Conservation (phyloP, 2,888 invertebrate genomes). For the Busseola fusca region DNA sequence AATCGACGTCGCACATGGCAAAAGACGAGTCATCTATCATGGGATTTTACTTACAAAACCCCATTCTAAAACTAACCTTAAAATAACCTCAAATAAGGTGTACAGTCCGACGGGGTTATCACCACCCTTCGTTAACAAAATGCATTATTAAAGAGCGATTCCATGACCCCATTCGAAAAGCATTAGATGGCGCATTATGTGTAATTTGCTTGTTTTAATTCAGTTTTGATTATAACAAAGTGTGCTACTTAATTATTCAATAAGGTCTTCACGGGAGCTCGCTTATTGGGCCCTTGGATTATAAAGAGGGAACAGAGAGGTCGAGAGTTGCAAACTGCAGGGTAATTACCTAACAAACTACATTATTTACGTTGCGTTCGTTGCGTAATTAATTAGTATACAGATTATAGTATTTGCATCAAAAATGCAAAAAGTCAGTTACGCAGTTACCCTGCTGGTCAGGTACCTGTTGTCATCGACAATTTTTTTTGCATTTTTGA, state of each 20-base stretch:
- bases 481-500: background rate
- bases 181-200: conserved; percentile 82
- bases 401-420: too few species aligned
- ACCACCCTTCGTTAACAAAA: conserved; percentile 70
- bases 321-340: background rate
- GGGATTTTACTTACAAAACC: conserved; percentile 64
- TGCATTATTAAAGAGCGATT: conserved; percentile 85
- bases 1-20: conserved; percentile 73
- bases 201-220: conserved; percentile 88
- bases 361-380: background rate
- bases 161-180: conserved; percentile 84
- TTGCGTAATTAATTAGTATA: too few species aligned
- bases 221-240: conserved; percentile 86
- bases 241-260: conserved; percentile 84
- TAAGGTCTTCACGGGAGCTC: conserved; percentile 54
- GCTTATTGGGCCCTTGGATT: conserved; percentile 21
- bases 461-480: background rate
- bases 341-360: background rate
- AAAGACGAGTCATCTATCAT: conserved; percentile 77
- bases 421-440: too few species aligned
- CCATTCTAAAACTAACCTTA: conserved; percentile 44
- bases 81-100: conserved; percentile 26
- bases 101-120: conserved; percentile 31
- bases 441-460: too few species aligned
- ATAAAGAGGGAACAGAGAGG: background rate